Conservation (phyloP, 2,888 invertebrate genomes). For the Eledone cirrhosa region DNA sequence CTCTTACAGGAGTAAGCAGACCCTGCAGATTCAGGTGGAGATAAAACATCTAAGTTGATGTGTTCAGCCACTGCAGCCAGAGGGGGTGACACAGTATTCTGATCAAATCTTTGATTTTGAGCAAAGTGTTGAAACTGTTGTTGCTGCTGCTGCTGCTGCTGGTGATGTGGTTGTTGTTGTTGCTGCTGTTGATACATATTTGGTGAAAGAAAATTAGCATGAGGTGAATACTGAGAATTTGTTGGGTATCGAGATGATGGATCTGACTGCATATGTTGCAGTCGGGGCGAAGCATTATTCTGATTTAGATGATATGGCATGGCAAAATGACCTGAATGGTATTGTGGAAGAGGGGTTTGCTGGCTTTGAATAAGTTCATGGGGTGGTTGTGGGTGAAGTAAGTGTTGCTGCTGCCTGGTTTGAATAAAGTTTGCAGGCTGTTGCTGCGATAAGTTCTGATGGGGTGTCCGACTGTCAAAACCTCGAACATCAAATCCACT, state of each 20-base stretch:
- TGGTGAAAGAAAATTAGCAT: constrained; percentile 6
- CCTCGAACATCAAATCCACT: neutral
- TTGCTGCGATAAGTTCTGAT: constrained; percentile 10
- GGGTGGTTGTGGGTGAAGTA: constrained; percentile 3
- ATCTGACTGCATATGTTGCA: neutral
- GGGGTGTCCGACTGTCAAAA: constrained; percentile 16
- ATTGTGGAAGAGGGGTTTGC: neutral
- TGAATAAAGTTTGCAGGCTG: constrained; percentile 6
- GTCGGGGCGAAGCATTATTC: neutral
- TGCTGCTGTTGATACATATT: neutral
- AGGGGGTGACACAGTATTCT: constrained; percentile 10
- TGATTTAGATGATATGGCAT: neutral
- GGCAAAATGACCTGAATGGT: constrained; percentile 10
- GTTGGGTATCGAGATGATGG: neutral
- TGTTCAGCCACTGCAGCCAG: constrained; percentile 5
- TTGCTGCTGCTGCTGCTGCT: neutral
- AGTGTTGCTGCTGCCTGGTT: neutral
- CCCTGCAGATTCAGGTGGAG: constrained; percentile 10
- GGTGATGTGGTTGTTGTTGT: too few relatives aligned
- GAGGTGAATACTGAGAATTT: constrained; percentile 14
- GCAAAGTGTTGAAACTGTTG: neutral
- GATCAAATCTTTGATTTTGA: constrained; percentile 4
- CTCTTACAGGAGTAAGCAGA: neutral
- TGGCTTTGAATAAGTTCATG: constrained; percentile 4
- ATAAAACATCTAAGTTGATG: neutral